phyloP scores from a whole-genome alignment of 2,797 vertebrate species.

The Chiropotes sagulatus region DNA sequence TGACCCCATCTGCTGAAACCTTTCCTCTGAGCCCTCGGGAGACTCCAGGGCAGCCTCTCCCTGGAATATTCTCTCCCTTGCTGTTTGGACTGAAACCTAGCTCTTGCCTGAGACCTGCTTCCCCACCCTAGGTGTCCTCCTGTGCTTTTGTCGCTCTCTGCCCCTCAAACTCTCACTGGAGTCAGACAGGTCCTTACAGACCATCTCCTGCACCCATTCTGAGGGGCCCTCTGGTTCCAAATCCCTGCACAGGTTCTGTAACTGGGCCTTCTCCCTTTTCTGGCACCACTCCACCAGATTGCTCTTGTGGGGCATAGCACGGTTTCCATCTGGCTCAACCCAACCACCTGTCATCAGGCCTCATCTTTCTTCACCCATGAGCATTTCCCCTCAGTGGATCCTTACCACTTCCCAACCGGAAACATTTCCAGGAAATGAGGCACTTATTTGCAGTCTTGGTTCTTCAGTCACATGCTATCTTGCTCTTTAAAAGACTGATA shows the following conservation, averaged over 20 bases:
- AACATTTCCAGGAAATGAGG: neutral
- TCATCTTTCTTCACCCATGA: neutral
- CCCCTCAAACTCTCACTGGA: neutral
- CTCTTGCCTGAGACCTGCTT: neutral
- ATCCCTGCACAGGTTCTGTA: neutral
- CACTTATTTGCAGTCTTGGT: neutral
- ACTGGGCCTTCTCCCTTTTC: accelerated
- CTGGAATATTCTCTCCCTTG: neutral
- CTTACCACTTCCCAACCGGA: neutral
- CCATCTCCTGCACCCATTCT: too few species aligned
- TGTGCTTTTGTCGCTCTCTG: accelerated
- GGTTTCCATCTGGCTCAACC: neutral
- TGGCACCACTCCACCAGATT: accelerated
- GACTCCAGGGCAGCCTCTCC: neutral
- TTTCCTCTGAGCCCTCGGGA: neutral
- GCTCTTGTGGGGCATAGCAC: neutral
- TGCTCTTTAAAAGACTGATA: neutral
- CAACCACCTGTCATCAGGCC: neutral
- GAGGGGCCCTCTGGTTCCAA: neutral
- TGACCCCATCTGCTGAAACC: neutral
- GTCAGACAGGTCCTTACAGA: neutral
- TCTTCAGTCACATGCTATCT: neutral
- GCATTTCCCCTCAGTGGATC: neutral
- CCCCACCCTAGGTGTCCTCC: neutral
- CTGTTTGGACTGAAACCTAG: neutral